phyloP scores from a whole-genome alignment of 2,113 vertebrate species.

The Connochaetes taurinus region DNA sequence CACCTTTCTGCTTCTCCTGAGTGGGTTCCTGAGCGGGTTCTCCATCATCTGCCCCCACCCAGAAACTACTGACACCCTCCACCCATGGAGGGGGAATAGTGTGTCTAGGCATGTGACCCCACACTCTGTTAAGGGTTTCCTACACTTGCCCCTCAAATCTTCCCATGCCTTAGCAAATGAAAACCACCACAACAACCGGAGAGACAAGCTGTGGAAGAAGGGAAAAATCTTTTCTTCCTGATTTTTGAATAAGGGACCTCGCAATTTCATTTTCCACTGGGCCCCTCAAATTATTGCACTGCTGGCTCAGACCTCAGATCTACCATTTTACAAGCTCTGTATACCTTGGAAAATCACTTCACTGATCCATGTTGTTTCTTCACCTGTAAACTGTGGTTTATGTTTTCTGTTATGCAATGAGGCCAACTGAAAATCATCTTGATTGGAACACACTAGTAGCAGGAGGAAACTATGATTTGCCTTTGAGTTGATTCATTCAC shows the following conservation, averaged over 20 bases:
- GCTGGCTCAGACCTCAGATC: background rate
- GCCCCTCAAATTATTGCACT: background rate
- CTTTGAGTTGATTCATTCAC: background rate
- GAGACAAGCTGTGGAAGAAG: background rate
- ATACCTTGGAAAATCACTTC: background rate
- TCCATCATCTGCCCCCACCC: background rate
- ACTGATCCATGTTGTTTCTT: background rate
- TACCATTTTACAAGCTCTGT: background rate
- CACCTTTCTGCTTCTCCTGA: rapidly evolving
- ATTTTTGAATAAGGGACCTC: background rate
- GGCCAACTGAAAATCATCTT: background rate
- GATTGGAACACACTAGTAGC: background rate
- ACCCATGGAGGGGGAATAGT: rapidly evolving
- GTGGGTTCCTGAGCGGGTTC: rapidly evolving
- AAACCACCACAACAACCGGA: background rate
- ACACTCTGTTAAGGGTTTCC: background rate
- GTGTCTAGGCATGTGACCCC: rapidly evolving
- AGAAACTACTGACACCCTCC: background rate
- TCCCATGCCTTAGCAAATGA: background rate
- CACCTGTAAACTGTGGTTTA: background rate
- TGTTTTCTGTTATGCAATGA: background rate
- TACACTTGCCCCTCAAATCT: background rate
- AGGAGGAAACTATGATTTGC: background rate
- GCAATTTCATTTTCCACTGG: background rate
- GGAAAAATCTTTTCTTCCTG: background rate